A percentile compares a stretch with the other conserved stretches of the same genome.
Conservation (phyloP, 1,140 invertebrate species). For the Calliopsis andreniformis region DNA sequence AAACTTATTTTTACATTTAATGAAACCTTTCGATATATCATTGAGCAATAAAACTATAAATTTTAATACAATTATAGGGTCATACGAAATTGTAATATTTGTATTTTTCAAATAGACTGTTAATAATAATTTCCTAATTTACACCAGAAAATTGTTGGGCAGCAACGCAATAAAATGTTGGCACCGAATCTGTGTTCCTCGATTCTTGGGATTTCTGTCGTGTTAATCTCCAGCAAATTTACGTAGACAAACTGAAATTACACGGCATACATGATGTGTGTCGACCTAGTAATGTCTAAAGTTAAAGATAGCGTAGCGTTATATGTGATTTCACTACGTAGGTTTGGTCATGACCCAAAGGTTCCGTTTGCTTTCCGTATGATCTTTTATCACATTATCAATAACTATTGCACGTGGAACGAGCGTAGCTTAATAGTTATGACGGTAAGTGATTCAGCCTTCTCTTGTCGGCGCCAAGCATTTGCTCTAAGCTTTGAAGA, state of each 20-base stretch:
- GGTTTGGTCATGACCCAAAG: background rate
- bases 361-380: background rate
- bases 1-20: no score
- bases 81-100: background rate
- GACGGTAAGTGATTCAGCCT: conserved; percentile 28
- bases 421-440: conserved; percentile 34
- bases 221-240: conserved; percentile 10
- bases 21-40: no score
- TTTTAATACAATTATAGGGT: conserved; percentile 9
- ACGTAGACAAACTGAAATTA: background rate
- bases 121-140: background rate
- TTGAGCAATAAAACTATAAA: no score
- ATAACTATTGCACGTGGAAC: background rate
- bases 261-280: background rate
- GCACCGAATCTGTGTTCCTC: background rate
- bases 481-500: conserved; percentile 51
- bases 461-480: conserved; percentile 4
- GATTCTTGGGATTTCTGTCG: background rate
- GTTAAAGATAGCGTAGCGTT: background rate
- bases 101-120: background rate
- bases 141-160: background rate
- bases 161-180: conserved; percentile 33
- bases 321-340: background rate
- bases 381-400: conserved; percentile 40
- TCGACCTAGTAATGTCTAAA: background rate